Conservation (phyloP, 2,888 invertebrate species). For the Cryptocephalus moraei region DNA sequence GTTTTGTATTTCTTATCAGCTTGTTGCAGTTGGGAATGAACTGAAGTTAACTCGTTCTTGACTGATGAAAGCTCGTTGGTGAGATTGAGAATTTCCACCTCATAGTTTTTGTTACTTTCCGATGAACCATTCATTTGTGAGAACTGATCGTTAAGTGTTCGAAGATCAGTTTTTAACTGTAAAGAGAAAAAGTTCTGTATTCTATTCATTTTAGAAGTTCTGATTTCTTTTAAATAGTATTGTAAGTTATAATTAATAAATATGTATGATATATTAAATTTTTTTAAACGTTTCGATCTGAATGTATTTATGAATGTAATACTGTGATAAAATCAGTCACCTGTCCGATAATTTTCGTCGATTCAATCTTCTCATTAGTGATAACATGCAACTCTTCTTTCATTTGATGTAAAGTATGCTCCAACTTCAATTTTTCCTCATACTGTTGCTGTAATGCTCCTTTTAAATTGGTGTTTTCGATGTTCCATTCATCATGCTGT, state of each 20-base stretch:
- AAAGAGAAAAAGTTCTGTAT: slow-evolving; percentile 6
- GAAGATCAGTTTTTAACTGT: slow-evolving; percentile 35
- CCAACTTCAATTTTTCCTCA: slow-evolving; percentile 35
- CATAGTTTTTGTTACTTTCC: slow-evolving; percentile 30
- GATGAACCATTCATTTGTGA: slow-evolving; percentile 30
- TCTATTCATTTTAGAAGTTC: too few species aligned
- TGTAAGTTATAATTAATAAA: too few species aligned
- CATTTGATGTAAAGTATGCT: slow-evolving; percentile 38
- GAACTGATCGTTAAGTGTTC: slow-evolving; percentile 26
- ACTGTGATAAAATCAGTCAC: slow-evolving; percentile 10
- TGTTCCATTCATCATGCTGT: slow-evolving; percentile 46
- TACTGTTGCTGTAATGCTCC: slow-evolving; percentile 33
- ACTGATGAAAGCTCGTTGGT: slow-evolving; percentile 44
- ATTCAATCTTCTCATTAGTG: slow-evolving; percentile 43
- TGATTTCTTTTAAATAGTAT: too few species aligned
- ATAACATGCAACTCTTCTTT: slow-evolving; percentile 43
- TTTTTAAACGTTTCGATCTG: too few species aligned
- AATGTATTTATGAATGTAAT: too few species aligned
- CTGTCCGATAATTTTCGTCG: slow-evolving; percentile 41
- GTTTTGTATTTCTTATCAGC: slow-evolving; percentile 27
- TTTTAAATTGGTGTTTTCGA: slow-evolving; percentile 34
- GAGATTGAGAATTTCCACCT: slow-evolving; percentile 42
- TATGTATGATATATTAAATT: too few species aligned
- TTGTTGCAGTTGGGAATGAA: slow-evolving; percentile 15
- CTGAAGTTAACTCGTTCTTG: slow-evolving; percentile 37